phyloP scores from a whole-genome alignment of 1,140 invertebrate species.

The Acyrthosiphon pisum region DNA sequence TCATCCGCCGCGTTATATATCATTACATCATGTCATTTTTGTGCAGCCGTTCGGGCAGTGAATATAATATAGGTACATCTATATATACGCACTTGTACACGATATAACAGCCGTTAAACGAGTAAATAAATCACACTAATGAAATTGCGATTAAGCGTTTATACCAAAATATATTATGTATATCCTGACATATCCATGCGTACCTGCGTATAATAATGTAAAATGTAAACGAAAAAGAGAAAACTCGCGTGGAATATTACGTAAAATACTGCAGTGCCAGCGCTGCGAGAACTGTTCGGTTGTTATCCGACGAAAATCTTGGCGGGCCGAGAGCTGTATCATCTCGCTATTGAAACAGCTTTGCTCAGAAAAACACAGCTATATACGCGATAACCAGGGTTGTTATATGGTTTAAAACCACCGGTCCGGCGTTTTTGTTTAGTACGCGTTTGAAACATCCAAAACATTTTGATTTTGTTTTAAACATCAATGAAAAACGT shows the following conservation, averaged over 20 bases:
- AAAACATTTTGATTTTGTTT: no score
- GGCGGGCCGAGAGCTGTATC: not conserved
- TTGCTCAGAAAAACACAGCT: no score
- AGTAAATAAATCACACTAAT: conserved; percentile 29
- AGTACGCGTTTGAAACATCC: no score
- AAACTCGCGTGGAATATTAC: conserved; percentile 11
- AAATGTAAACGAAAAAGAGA: conserved; percentile 29
- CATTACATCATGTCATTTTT: not conserved
- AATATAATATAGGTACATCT: not conserved
- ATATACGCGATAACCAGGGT: no score
- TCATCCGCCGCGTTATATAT: not conserved
- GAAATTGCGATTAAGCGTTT: not conserved
- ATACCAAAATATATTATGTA: not conserved
- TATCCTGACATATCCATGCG: not conserved
- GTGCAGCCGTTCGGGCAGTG: not conserved
- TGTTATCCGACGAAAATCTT: conserved; percentile 3
- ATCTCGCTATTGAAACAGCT: not conserved
- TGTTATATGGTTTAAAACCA: no score
- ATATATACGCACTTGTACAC: not conserved
- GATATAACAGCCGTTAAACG: not conserved
- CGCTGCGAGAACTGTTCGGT: not conserved
- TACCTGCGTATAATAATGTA: not conserved
- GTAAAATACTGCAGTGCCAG: not conserved
- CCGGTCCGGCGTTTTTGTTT: no score
- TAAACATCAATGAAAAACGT: no score